Base-by-base conservation (phyloP, 2,113 vertebrate genomes). In the Myotis brandtii region DNA sequence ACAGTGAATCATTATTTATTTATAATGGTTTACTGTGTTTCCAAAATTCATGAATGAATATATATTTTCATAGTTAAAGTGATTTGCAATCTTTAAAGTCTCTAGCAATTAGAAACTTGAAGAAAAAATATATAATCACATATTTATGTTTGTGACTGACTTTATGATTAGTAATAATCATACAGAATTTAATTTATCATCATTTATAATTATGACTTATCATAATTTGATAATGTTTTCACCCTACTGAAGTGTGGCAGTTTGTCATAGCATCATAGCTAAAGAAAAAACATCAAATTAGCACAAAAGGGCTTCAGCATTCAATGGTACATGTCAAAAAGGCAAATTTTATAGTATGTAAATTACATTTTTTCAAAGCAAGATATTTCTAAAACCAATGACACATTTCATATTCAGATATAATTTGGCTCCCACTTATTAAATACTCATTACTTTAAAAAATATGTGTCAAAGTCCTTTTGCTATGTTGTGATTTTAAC, bases 91-190 rank as follows among this genome's bases (percentile, higher is more conserved):
- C n/a, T 72, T 85, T 75, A 52, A 62, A 64, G 21, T 72, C n/a
- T 88, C 75, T 50, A 85, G 30, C 13, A 37, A 43, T 84, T 89
- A 86, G 25, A 93, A 92, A 87, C 89, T 62, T 85, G 64, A 14
- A 77, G 46, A 50, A 81, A 93, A 96, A 32, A 72, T 46, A 1
- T 48, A 40, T 1, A 23, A 43, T 14, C 34, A 75, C 76, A 80
- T 73, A 66, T 64, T 93, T 89, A 40, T 37, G 66, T 72, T 69
- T 67, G 52, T 46, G 72, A 59, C 14, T n/a, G 30, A 40, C 8
- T 83, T 48, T 85, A 69, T 48, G 66, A 69, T 46, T 40, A 50
- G 6, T 59, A 48, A 37, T 86, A 21, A 32, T 32, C 62, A 62
- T 14, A 2, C 20, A 17, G 32, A 73, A 64, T 87, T 72, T 69